Conservation (phyloP, 2,888 invertebrate genomes). For the Lymantria dispar region DNA sequence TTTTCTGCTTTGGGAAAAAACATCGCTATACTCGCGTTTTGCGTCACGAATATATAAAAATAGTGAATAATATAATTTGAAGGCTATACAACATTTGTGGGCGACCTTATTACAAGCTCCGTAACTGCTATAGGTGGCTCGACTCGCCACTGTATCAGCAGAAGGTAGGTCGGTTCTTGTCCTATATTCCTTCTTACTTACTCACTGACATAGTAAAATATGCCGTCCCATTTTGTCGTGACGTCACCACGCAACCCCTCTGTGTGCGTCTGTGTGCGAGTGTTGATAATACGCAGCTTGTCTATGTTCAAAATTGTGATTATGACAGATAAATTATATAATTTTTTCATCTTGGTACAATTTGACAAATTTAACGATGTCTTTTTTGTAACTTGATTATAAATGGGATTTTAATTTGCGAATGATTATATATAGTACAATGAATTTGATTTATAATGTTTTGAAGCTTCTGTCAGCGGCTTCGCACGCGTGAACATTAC, state of each 20-base stretch:
- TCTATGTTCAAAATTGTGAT: constrained; percentile 19
- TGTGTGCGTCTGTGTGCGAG: constrained; percentile 50
- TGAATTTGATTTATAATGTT: no score
- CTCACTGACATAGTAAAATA: constrained; percentile 25
- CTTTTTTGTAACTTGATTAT: background rate
- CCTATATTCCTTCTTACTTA: constrained; percentile 72
- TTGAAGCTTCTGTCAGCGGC: no score
- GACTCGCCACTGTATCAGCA: constrained; percentile 57
- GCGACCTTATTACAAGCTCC: constrained; percentile 60
- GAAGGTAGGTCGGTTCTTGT: constrained; percentile 78
- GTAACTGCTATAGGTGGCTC: constrained; percentile 52
- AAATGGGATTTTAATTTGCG: background rate
- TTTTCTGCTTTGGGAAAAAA: no score
- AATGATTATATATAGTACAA: background rate
- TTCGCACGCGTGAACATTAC: no score
- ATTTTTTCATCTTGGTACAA: background rate
- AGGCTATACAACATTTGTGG: constrained; percentile 38
- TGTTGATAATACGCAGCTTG: constrained; percentile 46
- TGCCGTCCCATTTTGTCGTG: constrained; percentile 57
- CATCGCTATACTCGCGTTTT: constrained; percentile 3
- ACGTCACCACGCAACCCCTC: constrained; percentile 72
- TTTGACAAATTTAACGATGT: background rate
- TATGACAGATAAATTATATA: background rate
- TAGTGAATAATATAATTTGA: constrained; percentile 40
- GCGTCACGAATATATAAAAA: constrained; percentile 32